Base-by-base conservation (phyloP, 2,888 invertebrate genomes). In the Perizoma flavofasciatum region DNA sequence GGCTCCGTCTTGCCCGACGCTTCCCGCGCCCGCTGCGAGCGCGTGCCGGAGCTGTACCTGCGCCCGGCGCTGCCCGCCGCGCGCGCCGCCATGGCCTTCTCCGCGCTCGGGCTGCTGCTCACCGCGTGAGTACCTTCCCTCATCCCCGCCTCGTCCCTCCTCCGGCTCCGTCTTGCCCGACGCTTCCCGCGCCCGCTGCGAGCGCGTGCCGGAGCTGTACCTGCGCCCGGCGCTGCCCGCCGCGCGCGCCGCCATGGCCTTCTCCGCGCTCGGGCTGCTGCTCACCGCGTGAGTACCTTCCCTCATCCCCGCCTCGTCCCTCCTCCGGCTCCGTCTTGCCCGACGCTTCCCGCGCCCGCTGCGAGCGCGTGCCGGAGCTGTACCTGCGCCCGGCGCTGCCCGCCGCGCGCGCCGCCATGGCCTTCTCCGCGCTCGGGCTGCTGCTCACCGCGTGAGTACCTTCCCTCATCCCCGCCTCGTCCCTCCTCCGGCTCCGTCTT, bases 321-420 rank as follows among this genome's bases (percentile, higher is more conserved):
- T n/a, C n/a, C n/a, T n/a, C n/a, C n/a, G n/a, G n/a, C n/a, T n/a
- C n/a, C 60, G 96, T 96, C 2, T 89, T 97, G 52, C 98, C 98
- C 6, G 96, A 96, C 83, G 91, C 91, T 7, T 92, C 93, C 59
- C 96, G 97, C 72, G 94, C 94, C 51, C 89, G 83, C 67, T 98
- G 97, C 84, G 94, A 93, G 33, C 92, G 94, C 63, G 96, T 97
- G 72, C 96, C 96, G 5, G 97, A 97, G 88, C 94, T 96, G 69
- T 97, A 96, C 86, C 93, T 97, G 72, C 94, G 95, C 45, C 95
- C 95, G 60, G 95, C 94, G 74, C 96, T 97, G 67, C 96, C 96
- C 52, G 97, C 97, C 94, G 98, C 98, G 40, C 96, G 98, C 70
- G 97, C 96, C 1, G 98, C 98, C 37, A 97, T 98, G 96, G 93